These are phyloP conservation scores for Chelonus insularis DNA, from an alignment of 1,140 invertebrate species.

Conservation along the genomic window DNA sequence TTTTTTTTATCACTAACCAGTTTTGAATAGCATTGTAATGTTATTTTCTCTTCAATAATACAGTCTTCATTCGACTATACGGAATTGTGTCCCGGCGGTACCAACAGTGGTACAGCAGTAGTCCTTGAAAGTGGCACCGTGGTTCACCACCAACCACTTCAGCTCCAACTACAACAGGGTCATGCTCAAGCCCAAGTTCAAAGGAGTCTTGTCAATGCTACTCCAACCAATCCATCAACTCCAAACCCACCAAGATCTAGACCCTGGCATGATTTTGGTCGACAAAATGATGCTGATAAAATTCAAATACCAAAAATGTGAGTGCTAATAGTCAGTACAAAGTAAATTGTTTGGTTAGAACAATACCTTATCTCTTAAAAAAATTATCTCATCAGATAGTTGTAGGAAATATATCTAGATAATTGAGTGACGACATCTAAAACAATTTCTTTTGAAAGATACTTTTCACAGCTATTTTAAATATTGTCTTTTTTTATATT, in stretches of 20 bases:
- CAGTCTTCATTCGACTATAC: constrained; percentile 85
- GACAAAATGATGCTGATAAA: constrained; percentile 92
- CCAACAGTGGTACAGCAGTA: constrained; percentile 47
- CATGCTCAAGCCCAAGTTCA: constrained; percentile 55
- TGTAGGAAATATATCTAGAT: neutral
- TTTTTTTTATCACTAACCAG: constrained; percentile 1
- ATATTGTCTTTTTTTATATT: too few relatives aligned
- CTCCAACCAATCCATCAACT: constrained; percentile 65
- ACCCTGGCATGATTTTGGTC: constrained; percentile 89
- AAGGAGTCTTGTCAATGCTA: constrained; percentile 60
- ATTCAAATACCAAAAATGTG: constrained; percentile 98
- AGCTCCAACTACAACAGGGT: constrained; percentile 52
- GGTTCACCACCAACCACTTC: constrained; percentile 56
- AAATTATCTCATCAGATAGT: neutral
- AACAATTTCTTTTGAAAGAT: too few relatives aligned
- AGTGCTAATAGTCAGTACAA: constrained; percentile 62
- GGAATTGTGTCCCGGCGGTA: constrained; percentile 74
- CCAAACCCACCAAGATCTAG: constrained; percentile 72
- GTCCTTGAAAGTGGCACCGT: constrained; percentile 56
- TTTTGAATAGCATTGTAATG: too few relatives aligned
- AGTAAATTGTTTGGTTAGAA: neutral
- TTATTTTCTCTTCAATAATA: constrained; percentile 16
- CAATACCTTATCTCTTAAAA: neutral
- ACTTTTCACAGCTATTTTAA: too few relatives aligned
- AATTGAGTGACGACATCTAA: too few relatives aligned